A percentile compares a stretch with the other conserved stretches of the same genome.
phyloP scores from a whole-genome alignment of 35 echinoderm and acorn worm species.

The Apostichopus californicus region DNA sequence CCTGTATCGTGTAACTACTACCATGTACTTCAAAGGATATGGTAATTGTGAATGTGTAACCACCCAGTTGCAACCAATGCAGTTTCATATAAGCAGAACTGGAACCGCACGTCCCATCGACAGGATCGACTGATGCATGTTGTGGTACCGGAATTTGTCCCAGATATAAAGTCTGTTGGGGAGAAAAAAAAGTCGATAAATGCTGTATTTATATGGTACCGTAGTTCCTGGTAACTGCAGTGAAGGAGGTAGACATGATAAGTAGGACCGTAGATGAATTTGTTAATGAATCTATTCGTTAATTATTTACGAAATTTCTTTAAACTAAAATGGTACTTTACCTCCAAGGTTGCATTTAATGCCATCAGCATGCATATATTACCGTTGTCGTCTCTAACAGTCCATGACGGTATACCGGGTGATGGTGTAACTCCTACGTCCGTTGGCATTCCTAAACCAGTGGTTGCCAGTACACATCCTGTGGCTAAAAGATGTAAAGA shows the following conservation, averaged over 20 bases:
- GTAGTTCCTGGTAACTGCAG: too few species aligned
- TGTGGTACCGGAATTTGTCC: not conserved
- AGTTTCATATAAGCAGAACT: not conserved
- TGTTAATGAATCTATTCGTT: too few species aligned
- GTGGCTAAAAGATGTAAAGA: not conserved
- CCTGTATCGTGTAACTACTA: not conserved
- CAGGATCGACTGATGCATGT: not conserved
- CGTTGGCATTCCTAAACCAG: not conserved
- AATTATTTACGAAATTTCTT: too few species aligned
- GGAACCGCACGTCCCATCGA: not conserved
- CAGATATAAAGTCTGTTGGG: too few species aligned
- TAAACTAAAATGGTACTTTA: too few species aligned
- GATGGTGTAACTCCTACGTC: not conserved
- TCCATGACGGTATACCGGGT: not conserved
- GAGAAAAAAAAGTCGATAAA: too few species aligned
- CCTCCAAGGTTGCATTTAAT: not conserved
- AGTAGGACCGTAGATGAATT: too few species aligned
- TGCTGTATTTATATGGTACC: too few species aligned
- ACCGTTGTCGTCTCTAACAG: not conserved
- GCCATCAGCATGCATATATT: slow-evolving; percentile 5
- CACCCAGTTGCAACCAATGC: not conserved
- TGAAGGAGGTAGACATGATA: too few species aligned
- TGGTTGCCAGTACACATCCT: not conserved
- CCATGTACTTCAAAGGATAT: not conserved
- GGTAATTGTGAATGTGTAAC: not conserved